These are phyloP conservation scores for Typhlichthys subterraneus DNA, from an alignment of 2,797 vertebrate genomes.

Conservation along the genomic window DNA sequence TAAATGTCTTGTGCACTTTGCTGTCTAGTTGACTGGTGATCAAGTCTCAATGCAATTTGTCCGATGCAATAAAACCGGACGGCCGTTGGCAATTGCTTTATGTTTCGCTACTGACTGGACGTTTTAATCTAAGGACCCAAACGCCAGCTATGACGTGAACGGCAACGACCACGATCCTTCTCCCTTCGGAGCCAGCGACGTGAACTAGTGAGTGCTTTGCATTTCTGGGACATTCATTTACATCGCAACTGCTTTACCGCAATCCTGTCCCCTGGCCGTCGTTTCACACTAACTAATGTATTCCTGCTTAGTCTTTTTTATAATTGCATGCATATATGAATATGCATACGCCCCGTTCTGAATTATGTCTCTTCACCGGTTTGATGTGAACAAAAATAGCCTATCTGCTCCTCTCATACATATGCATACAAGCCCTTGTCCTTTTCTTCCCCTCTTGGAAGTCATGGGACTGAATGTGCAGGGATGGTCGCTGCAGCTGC, in stretches of 20 bases:
- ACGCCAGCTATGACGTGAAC: conserved; percentile 92
- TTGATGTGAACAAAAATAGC: conserved; percentile 68
- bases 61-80: conserved; percentile 59
- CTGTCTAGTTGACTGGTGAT: conserved; percentile 54
- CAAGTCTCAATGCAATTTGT: conserved; percentile 63
- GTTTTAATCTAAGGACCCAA: conserved; percentile 83
- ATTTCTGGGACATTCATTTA: conserved; percentile 6
- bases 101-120: conserved; percentile 45
- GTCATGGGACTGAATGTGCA: conserved; percentile 95
- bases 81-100: conserved; percentile 45
- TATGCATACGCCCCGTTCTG: conserved; percentile 56
- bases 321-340: conserved; percentile 65
- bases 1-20: conserved; percentile 69
- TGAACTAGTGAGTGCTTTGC: conserved; percentile 86
- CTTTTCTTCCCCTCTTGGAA: conserved; percentile 68
- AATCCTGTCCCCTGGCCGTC: background rate
- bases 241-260: conserved; percentile 29
- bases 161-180: conserved; percentile 89
- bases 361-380: conserved; percentile 59
- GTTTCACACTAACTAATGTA: conserved; percentile 38
- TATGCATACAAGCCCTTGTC: conserved; percentile 64
- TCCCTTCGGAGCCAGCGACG: conserved; percentile 83
- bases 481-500: conserved; percentile 91
- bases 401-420: conserved; percentile 61
- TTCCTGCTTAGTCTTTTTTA: conserved; percentile 33